These are phyloP conservation scores for Arctopsyche grandis DNA, from an alignment of 1,140 invertebrate species.

Conservation along the genomic window DNA sequence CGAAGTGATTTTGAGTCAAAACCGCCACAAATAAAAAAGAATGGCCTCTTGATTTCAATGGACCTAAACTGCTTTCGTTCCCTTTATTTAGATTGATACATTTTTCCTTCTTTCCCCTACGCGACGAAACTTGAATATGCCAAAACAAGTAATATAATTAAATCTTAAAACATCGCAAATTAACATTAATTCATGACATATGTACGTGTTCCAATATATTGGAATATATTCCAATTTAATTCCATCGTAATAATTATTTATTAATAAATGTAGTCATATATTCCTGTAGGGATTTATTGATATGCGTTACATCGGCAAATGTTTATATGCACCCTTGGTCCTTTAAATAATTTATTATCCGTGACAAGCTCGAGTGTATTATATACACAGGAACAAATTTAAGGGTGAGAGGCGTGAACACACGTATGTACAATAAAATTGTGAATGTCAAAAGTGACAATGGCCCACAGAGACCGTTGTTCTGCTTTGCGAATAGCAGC, in stretches of 20 bases:
- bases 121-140: no score
- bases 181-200: no score
- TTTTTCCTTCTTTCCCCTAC: constrained; percentile 3
- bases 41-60: constrained; percentile 24
- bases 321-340: constrained; percentile 17
- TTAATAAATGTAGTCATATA: no score
- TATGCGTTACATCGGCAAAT: constrained; percentile 1
- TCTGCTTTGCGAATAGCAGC: constrained; percentile 18
- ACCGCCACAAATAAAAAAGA: constrained; percentile 40
- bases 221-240: no score
- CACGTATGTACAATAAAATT: constrained; percentile 26
- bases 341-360: constrained; percentile 37
- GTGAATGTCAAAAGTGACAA: constrained; percentile 23
- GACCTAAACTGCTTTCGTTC: constrained; percentile 2
- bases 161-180: no score
- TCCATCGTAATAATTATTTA: no score
- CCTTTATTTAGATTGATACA: constrained; percentile 29
- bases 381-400: constrained; percentile 36
- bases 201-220: no score
- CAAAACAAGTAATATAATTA: no score
- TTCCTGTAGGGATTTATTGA: neutral
- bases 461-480: neutral
- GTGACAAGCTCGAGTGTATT: constrained; percentile 37
- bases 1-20: constrained; percentile 38
- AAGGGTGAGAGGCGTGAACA: constrained; percentile 43